Percentiles rank a stretch among this genome's conserved stretches.
These are phyloP conservation scores for Melanotaenia boesemani DNA, from an alignment of 2,797 vertebrate species.

Conservation along the genomic window DNA sequence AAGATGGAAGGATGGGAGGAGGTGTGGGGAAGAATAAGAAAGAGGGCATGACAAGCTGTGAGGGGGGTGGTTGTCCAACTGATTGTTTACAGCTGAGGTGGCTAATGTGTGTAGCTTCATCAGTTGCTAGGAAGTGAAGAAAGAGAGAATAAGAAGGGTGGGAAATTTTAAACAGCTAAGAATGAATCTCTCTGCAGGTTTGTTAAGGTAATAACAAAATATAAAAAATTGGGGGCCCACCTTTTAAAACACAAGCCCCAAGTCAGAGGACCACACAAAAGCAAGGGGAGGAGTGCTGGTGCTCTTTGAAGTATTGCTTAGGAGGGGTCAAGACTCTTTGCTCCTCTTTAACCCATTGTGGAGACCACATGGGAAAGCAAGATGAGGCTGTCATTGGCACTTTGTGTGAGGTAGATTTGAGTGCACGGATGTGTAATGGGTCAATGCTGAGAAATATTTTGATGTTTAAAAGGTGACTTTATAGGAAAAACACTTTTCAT, in stretches of 20 bases:
- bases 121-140: slow-evolving; percentile 62
- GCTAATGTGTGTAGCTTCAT: slow-evolving; percentile 40
- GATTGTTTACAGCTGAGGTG: slow-evolving; percentile 70
- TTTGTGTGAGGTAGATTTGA: slow-evolving; percentile 71
- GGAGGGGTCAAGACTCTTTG: slow-evolving; percentile 69
- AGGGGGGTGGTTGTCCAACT: slow-evolving; percentile 43
- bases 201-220: slow-evolving; percentile 55
- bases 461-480: slow-evolving; percentile 36
- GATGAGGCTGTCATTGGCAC: slow-evolving; percentile 67
- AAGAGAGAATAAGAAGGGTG: slow-evolving; percentile 37
- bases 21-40: slow-evolving; percentile 19
- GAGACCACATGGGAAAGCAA: slow-evolving; percentile 75
- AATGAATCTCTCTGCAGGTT: slow-evolving; percentile 37
- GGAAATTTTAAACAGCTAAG: slow-evolving; percentile 68
- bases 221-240: slow-evolving; percentile 53
- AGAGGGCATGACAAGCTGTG: slow-evolving; percentile 34
- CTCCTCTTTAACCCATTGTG: slow-evolving; percentile 68
- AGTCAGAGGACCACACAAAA: slow-evolving; percentile 81
- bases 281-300: slow-evolving; percentile 67
- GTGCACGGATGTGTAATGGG: slow-evolving; percentile 35
- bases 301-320: slow-evolving; percentile 73
- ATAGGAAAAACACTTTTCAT: slow-evolving; percentile 27
- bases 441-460: slow-evolving; percentile 61
- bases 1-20: slow-evolving; percentile 50
- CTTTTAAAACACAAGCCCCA: slow-evolving; percentile 69